Evolutionary conservation across 2,888 invertebrate genomes (phyloP).

Genomic region (Caenorhabditis sp.): DNA sequence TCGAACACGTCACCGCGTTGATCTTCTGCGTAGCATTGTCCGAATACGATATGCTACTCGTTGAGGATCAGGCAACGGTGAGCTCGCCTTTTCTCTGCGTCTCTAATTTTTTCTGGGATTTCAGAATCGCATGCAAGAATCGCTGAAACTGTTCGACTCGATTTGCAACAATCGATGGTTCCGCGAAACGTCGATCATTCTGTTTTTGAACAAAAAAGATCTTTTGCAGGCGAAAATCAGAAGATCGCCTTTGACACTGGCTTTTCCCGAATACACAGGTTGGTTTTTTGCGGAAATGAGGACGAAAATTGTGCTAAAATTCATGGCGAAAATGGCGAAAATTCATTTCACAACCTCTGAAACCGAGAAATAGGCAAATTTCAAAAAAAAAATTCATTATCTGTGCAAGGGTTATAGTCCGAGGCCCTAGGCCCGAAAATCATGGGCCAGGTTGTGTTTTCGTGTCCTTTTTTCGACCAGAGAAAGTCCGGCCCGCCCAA

Average conservation of each 20-base stretch:
- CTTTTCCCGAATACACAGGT: conserved; percentile 16
- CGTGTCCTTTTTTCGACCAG: too few relatives aligned
- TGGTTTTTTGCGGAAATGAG: too few relatives aligned
- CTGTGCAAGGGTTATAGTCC: too few relatives aligned
- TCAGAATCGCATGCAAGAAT: conserved; percentile 41
- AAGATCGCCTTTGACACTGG: neutral
- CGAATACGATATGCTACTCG: conserved; percentile 14
- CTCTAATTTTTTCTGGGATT: too few relatives aligned
- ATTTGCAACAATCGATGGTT: conserved; percentile 40
- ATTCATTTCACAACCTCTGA: too few relatives aligned
- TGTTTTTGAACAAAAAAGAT: conserved; percentile 41
- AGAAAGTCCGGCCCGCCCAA: too few relatives aligned
- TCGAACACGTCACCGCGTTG: conserved; percentile 10
- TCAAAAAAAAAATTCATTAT: too few relatives aligned
- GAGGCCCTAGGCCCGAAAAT: too few relatives aligned
- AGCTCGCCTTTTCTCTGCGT: neutral
- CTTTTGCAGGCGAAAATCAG: neutral
- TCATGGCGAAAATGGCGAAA: too few relatives aligned
- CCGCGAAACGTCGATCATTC: conserved; percentile 31
- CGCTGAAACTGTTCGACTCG: conserved; percentile 36
- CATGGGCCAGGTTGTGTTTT: too few relatives aligned
- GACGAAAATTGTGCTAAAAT: neutral
- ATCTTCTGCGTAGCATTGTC: conserved; percentile 15
- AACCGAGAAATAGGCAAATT: too few relatives aligned
- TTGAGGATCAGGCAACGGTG: conserved; percentile 5